Percentiles rank a stretch among this genome's conserved stretches.
phyloP scores from a whole-genome alignment of 2,797 vertebrate species.

The Halcyon leucocephala region DNA sequence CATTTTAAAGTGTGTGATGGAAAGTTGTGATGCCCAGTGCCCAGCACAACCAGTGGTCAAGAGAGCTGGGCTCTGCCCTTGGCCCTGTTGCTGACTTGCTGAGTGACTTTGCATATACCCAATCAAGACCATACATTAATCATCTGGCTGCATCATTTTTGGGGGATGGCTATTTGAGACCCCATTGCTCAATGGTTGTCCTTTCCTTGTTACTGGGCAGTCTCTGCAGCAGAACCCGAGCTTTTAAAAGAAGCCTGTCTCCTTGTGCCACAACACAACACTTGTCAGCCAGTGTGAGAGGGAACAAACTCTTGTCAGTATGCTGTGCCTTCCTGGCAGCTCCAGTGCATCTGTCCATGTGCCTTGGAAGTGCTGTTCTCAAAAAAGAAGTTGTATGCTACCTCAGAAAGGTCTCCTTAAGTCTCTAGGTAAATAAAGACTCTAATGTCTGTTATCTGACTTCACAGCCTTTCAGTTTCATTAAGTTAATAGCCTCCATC shows the following conservation, averaged over 20 bases:
- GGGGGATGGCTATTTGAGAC: neutral
- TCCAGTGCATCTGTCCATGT: neutral
- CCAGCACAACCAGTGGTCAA: rapidly evolving
- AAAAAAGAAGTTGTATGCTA: neutral
- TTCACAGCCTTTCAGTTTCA: conserved; percentile 66
- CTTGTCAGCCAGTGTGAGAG: neutral
- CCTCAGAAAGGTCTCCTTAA: conserved; percentile 50
- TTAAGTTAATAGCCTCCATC: conserved; percentile 64
- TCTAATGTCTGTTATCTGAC: conserved; percentile 62
- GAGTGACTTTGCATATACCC: neutral
- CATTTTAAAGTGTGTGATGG: neutral
- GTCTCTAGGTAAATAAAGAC: conserved; percentile 57
- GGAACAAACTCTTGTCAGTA: neutral
- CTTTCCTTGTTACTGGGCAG: neutral
- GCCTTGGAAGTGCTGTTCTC: neutral
- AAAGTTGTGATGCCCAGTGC: neutral
- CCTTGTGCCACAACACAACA: neutral
- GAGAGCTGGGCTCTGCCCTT: neutral
- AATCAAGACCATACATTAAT: neutral
- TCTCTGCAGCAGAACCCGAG: neutral
- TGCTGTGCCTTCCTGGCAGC: neutral
- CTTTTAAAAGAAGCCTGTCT: neutral
- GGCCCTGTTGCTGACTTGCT: neutral
- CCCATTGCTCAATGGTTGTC: rapidly evolving
- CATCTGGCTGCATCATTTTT: neutral